phyloP scores from a whole-genome alignment of 2,113 vertebrate species.

The Anolis carolinensis region DNA sequence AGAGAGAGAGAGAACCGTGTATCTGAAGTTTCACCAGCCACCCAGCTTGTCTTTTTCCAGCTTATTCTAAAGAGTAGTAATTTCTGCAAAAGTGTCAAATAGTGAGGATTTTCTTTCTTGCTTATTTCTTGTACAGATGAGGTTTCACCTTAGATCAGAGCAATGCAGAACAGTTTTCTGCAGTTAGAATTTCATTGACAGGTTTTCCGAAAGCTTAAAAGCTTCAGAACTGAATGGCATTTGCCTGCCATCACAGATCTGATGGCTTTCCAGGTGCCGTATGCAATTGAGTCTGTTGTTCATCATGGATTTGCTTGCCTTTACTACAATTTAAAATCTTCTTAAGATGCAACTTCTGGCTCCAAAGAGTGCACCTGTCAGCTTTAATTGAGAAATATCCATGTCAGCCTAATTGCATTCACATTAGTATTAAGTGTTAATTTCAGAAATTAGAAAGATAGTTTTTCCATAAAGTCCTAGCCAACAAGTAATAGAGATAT shows the following conservation, averaged over 20 bases:
- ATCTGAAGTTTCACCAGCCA: too few relatives aligned
- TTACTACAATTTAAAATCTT: slow-evolving; percentile 21
- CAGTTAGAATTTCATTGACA: slow-evolving; percentile 47
- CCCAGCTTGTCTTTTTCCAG: background rate
- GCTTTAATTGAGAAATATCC: slow-evolving; percentile 63
- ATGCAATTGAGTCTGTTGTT: accelerated
- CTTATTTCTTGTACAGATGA: background rate
- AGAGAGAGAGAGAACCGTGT: too few relatives aligned
- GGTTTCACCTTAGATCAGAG: slow-evolving; percentile 27
- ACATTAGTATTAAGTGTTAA: slow-evolving; percentile 55
- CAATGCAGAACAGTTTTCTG: slow-evolving; percentile 21
- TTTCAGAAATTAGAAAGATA: slow-evolving; percentile 53
- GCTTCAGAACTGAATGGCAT: slow-evolving; percentile 13
- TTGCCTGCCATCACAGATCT: background rate
- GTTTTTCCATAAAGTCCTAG: background rate
- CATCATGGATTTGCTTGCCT: slow-evolving; percentile 7
- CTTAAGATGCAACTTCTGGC: slow-evolving; percentile 50
- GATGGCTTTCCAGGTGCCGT: accelerated
- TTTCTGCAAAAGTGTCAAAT: background rate
- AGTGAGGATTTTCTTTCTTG: background rate
- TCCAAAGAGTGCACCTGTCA: slow-evolving; percentile 51
- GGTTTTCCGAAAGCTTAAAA: slow-evolving; percentile 48
- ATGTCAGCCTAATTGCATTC: slow-evolving; percentile 63
- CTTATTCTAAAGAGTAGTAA: background rate
- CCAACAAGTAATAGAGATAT: background rate